phyloP scores from a whole-genome alignment of 2,888 invertebrate genomes.

The Helicoverpa assulta region DNA sequence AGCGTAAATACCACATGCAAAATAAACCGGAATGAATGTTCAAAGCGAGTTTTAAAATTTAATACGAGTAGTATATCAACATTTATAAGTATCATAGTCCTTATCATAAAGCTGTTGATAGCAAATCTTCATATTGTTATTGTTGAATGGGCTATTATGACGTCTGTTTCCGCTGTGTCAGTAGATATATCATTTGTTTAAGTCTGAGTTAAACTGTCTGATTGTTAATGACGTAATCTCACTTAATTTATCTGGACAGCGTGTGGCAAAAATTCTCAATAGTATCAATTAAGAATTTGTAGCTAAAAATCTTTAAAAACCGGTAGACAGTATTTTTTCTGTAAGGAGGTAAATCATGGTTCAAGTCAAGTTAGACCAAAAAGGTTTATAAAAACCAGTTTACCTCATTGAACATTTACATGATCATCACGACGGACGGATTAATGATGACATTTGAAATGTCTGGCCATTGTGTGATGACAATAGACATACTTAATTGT shows the following conservation, averaged over 20 bases:
- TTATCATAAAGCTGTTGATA: slow-evolving; percentile 30
- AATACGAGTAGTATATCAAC: slow-evolving; percentile 5
- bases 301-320: too few relatives aligned
- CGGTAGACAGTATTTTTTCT: too few relatives aligned
- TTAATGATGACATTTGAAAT: slow-evolving; percentile 14
- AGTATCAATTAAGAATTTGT: too few relatives aligned
- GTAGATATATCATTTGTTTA: slow-evolving; percentile 2
- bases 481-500: slow-evolving; percentile 30
- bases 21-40: too few relatives aligned
- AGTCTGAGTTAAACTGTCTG: not conserved
- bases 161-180: slow-evolving; percentile 31
- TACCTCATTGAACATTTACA: not conserved
- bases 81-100: slow-evolving; percentile 15
- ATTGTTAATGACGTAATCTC: not conserved
- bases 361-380: too few relatives aligned
- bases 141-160: slow-evolving; percentile 41
- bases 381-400: too few relatives aligned
- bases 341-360: too few relatives aligned
- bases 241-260: not conserved
- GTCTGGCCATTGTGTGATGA: slow-evolving; percentile 30
- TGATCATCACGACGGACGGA: slow-evolving; percentile 3
- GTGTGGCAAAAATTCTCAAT: too few relatives aligned
- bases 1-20: too few relatives aligned
- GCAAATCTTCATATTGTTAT: slow-evolving; percentile 32
- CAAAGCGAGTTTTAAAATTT: not conserved